phyloP scores from a whole-genome alignment of 2,797 vertebrate species.

The Nyctalus aviator region DNA sequence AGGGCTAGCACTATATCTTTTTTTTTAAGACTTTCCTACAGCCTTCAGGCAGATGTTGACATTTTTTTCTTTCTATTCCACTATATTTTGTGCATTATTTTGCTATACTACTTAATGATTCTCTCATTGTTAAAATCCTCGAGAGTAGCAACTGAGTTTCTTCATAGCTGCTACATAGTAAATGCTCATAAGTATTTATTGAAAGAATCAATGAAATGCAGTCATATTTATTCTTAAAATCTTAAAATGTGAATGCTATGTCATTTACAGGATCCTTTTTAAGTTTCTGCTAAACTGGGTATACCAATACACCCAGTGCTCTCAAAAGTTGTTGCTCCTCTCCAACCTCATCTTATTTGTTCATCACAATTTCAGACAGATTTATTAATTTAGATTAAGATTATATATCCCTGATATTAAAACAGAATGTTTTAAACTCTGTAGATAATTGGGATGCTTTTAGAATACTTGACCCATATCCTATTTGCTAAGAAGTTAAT shows the following conservation, averaged over 20 bases:
- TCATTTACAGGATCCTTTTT: not conserved
- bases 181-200: not conserved
- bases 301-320: not conserved
- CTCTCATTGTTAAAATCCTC: not conserved
- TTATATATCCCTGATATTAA: not conserved
- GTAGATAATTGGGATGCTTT: not conserved
- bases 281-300: not conserved
- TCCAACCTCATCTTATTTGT: not conserved
- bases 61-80: not conserved
- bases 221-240: not conserved
- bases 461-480: not conserved
- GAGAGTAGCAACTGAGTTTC: not conserved
- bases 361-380: not conserved
- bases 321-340: not conserved
- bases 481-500: not conserved
- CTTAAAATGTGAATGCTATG: not conserved
- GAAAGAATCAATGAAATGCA: not conserved
- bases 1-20: not conserved
- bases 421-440: not conserved
- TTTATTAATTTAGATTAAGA: not conserved
- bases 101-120: not conserved
- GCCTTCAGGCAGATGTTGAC: not conserved
- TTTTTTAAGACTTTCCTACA: constrained; percentile 15
- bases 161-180: not conserved
- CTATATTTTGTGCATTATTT: not conserved